Base-by-base conservation (phyloP, 1,140 invertebrate species). In the Drosophila tsacasi region DNA sequence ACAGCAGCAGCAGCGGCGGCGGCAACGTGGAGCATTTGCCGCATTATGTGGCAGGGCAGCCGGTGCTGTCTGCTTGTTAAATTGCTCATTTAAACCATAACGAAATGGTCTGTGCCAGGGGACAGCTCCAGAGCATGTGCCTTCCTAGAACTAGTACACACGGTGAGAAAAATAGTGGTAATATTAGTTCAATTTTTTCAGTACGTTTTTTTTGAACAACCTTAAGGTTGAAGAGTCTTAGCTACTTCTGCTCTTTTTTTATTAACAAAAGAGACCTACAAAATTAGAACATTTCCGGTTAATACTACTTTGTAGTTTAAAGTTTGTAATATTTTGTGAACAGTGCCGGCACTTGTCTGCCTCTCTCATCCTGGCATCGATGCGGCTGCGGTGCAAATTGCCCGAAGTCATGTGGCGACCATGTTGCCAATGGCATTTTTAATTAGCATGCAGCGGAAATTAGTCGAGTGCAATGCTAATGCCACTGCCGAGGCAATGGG, bases 31-130 rank as follows among this genome's bases (percentile, higher is more conserved):
- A 60, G 58, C 71, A 40, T 42, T 63, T 58, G 73, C 73, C 71
- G 71, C 71, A 75, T 74, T 74, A 74, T 74, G 71, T 81, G 61
- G 65, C 57, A 68, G 82, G 62, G 79, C 65, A 66, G 67, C 52
- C 66, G 61, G 60, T 81, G 82, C 81, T 87, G 84, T 84, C 84
- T 87, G 77, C 84, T 87, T 87, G 84, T 87, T 87, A 87, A 87
- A 87, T 87, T 87, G 84, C 84, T 87, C 84, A 87, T 87, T 87
- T 87, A 87, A 87, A 87, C 77, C 84, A 87, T 87, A 87, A 87
- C 84, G 84, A 87, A 87, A 87, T 75, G 81, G 71, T 44, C 78
- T 78, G 50, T 65, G 59, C 60, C 57, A 65, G 59, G 55, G 83
- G 76, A 61, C 73, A 54, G 61, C 60, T 58, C 64, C 58, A 71